Evolutionary conservation across 2,113 vertebrate genomes (phyloP), one percentile per base, ranked within the genome.

Genomic region (Chionis minor): DNA sequence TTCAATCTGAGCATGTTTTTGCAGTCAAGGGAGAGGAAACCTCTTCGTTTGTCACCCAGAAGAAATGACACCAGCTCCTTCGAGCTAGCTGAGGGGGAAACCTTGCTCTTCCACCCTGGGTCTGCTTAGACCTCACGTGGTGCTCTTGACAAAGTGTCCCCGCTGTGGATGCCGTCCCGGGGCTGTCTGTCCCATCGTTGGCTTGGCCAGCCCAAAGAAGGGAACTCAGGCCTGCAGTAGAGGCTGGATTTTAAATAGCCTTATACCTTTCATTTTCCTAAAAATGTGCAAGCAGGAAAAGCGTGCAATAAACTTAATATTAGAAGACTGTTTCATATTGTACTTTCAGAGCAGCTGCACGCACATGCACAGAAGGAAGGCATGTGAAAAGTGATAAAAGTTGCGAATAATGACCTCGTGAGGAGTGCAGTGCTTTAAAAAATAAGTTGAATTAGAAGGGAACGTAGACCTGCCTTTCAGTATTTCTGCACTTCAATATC

Each of bases 101-200:
- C 35, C 9, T 52, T n/a, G 33, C 30, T 62, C 47, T 51, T 44
- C 67, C 27, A 26, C n/a, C 35, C 14, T 30, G 23, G 19, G 58
- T 51, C 51, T 28, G 13, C 26, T 42, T 24, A 58, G 62, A 40
- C 33, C 56, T 51, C 49, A 3, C 4, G 0, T 8, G 3, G 15
- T 62, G 47, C 38, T 66, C 27, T 33, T 22, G 55, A 20, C 55
- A 81, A 26, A 45, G n/a, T 30, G 44, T 49, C 81, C 35, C 75
- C 2, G 2, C 13, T n/a, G 44, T 9, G 45, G 40, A 40, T 18
- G 4, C 21, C 55, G 5, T 35, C 38, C n/a, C 38, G 12, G 52
- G 19, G 26, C 15, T 3, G 23, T 17, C 30, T 20, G 30, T 66
- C 10, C 30, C 2, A 1, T 23, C 3, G 0, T 42, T 83, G 19